Base-by-base conservation (phyloP, 2,888 invertebrate genomes). In the Blomia tropicalis region DNA sequence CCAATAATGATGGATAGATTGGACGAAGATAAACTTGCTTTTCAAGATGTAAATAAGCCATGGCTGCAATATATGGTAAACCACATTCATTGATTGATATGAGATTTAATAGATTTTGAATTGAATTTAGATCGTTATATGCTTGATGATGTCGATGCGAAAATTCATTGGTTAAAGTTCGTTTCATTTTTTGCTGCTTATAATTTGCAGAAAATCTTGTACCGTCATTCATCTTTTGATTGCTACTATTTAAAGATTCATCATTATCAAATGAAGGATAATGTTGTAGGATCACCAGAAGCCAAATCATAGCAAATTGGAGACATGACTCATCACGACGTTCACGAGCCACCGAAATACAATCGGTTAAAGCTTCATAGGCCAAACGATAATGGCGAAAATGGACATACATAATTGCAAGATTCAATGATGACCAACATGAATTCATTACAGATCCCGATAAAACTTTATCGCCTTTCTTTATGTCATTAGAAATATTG, bases 371-470 rank as follows among this genome's bases (percentile, higher is more conserved):
- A 27, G 60, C 36, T 29, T 65, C 64, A 31, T 66, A 58, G 5
- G 65, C 62, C 30, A 60, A 41, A 17, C 56, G 51, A 43, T 62
- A 30, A 22, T 65, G 62, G 1, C 36, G 31, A 32, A 64, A 64
- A 30, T 65, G 64, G 4, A 43, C 60, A 31, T 65, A 47, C 44
- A 64, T 59, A 11, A 64, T 62, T 4, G 65, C 64, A 19, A 58
- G 44, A 43, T 65, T 65, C 2, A 65, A 43, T n/a, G 65, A 61
- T 5, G 65, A 19, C 63, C 63, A 65, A 58, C 65, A 64, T 23
- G 47, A 47, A 47, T 23, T 25, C 2, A 17, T 7, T 11, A 7
- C 36, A 25, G 11, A 14, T 47, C 51, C 51, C 7, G 51, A 7
- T 11, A n/a, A 11, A 25, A 14, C 5, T 7, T 25, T 22, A 14